These are phyloP conservation scores for Athetis lepigone DNA, from an alignment of 2,888 invertebrate species.

Conservation along the genomic window DNA sequence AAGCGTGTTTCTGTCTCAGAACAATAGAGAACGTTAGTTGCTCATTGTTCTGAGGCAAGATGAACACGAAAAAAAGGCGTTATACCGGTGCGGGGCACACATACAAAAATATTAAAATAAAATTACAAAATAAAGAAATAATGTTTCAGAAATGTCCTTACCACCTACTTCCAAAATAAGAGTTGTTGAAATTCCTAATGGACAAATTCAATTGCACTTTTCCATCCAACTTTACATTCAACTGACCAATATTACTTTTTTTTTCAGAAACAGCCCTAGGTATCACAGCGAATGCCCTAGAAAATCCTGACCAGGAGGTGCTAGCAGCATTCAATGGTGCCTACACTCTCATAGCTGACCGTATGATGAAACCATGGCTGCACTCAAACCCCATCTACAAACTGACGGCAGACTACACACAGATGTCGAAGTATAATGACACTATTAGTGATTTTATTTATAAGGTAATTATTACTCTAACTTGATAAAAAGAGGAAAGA, in stretches of 20 bases:
- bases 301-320: slow-evolving; percentile 33
- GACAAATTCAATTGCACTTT: not conserved
- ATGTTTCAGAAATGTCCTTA: too few relatives aligned
- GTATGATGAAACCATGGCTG: slow-evolving; percentile 53
- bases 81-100: too few relatives aligned
- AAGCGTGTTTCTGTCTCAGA: too few relatives aligned
- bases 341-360: slow-evolving; percentile 46
- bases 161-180: too few relatives aligned
- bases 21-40: too few relatives aligned
- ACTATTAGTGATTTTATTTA: slow-evolving; percentile 35
- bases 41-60: too few relatives aligned
- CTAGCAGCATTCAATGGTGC: slow-evolving; percentile 36
- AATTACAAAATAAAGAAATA: too few relatives aligned
- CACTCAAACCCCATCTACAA: slow-evolving; percentile 48
- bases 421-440: slow-evolving; percentile 25
- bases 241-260: not conserved
- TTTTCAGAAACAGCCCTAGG: slow-evolving; percentile 55
- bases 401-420: slow-evolving; percentile 38
- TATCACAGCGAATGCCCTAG: slow-evolving; percentile 29
- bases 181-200: too few relatives aligned
- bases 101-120: too few relatives aligned
- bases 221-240: too few relatives aligned
- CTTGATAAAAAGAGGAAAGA: too few relatives aligned
- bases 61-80: too few relatives aligned
- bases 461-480: slow-evolving; percentile 31